Conservation (phyloP, 2,113 vertebrate genomes). For the Cyanocitta stelleri region DNA sequence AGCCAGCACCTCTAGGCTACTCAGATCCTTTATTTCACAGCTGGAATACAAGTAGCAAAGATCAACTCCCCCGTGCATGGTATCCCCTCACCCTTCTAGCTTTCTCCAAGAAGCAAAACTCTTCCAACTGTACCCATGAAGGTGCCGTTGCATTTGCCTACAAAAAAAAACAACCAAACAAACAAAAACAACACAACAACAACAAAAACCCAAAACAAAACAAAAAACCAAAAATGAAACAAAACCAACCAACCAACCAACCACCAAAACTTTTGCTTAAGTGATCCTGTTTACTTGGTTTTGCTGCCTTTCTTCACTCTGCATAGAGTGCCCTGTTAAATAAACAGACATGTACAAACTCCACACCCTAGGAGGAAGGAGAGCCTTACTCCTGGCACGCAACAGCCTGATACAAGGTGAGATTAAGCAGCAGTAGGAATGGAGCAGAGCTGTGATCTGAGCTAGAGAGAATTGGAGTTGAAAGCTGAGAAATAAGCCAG, state of each 20-base stretch:
- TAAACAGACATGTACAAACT: background rate
- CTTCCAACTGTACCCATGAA: background rate
- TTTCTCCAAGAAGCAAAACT: background rate
- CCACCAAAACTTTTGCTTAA: background rate
- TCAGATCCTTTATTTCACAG: background rate
- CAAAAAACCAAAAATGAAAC: background rate
- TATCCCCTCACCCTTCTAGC: background rate
- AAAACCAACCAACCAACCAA: background rate
- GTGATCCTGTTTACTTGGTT: background rate
- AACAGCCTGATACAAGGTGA: background rate
- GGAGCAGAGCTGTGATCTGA: background rate
- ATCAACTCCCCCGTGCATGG: background rate
- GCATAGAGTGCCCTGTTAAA: background rate
- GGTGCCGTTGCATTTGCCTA: background rate
- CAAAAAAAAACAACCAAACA: background rate
- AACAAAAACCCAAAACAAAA: background rate
- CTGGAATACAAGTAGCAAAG: background rate
- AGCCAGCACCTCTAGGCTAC: background rate
- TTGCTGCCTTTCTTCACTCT: background rate
- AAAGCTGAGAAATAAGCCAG: conserved; percentile 3
- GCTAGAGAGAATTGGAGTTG: background rate
- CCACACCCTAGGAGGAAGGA: background rate
- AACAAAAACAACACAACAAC: too few relatives aligned
- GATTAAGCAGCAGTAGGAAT: background rate
- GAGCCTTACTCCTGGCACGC: background rate